Base-by-base conservation (phyloP, 2,888 invertebrate genomes). In the Agrotis segetum region DNA sequence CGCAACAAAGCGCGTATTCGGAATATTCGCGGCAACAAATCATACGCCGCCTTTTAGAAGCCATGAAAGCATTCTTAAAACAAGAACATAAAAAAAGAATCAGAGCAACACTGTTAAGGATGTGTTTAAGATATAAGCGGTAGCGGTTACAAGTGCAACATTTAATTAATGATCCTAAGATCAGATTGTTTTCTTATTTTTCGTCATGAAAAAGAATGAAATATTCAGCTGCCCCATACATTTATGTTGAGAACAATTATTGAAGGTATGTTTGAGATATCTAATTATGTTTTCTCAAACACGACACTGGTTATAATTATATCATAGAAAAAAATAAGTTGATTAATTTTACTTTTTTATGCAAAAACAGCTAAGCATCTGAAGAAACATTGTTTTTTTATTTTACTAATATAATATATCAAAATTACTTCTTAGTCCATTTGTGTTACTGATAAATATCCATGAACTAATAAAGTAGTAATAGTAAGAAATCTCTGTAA, bases 1-100 rank as follows among this genome's bases (percentile, higher is more conserved):
- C 53, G 49, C 76, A 81, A 84, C 85, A 87, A 86, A 85, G 88
- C 84, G 88, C 85, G 86, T 87, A 91, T 92, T 91, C 85, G 74
- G 89, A 91, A 90, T 92, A 93, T 93, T 92, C 89, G 92, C 90
- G 84, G 84, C 88, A 88, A 94, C 93, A 94, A 94, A 94, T 95
- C 95, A 95, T 93, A 89, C 85, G 87, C 88, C 88, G 89, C 88
- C 90, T 92, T 91, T 92, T 90, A 88, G 86, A 92, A 92, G 86
- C 92, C 89, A 90, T 92, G 91, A 93, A 92, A 92, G 92, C 90
- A 92, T 93, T 92, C 91, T 89, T 87, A 89, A 91, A 94, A 93
- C 89, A 91, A 89, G 88, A 90, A 83, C 81, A 81, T 81, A 87
- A 87, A 87, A 88, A 89, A 89, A 87, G 85, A 86, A 87, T 85